A percentile compares a stretch with the other conserved stretches of the same genome.
phyloP scores from a whole-genome alignment of 2,888 invertebrate species.

The Meganola albula region DNA sequence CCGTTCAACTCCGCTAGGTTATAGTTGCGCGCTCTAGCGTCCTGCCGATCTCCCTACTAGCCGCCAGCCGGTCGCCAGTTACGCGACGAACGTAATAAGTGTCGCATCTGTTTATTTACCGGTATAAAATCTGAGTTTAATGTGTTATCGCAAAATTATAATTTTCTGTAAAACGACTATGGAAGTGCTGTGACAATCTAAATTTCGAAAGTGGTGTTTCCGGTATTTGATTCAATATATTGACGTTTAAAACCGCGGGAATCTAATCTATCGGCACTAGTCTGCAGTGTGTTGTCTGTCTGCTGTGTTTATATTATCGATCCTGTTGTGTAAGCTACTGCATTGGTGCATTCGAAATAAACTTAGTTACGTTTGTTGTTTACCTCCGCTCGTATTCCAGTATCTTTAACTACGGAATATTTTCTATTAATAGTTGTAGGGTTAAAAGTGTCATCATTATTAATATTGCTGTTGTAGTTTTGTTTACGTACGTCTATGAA shows the following conservation, averaged over 20 bases:
- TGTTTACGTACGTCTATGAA: too few relatives aligned
- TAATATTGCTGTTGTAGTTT: too few relatives aligned
- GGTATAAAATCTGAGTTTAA: conserved; percentile 32
- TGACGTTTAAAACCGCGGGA: conserved; percentile 55
- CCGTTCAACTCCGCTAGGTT: conserved; percentile 63
- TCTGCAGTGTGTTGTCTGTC: too few relatives aligned
- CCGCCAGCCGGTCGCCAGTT: conserved; percentile 45
- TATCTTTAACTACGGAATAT: conserved; percentile 34
- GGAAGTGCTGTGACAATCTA: conserved; percentile 10
- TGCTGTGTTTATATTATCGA: conserved; percentile 54
- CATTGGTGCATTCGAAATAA: conserved; percentile 49
- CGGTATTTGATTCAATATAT: conserved; percentile 20
- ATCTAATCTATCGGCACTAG: conserved; percentile 31
- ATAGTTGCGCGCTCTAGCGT: conserved; percentile 64
- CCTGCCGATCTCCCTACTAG: conserved; percentile 45
- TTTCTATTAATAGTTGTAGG: conserved; percentile 36
- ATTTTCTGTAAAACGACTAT: conserved; percentile 9
- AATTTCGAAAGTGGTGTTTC: conserved; percentile 16
- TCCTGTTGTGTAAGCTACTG: conserved; percentile 53
- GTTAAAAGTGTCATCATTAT: too few relatives aligned
- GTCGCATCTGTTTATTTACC: conserved; percentile 45
- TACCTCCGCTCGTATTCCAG: too few relatives aligned
- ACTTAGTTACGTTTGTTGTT: conserved; percentile 53
- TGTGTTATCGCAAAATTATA: conserved; percentile 7
- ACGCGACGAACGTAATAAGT: conserved; percentile 58